phyloP scores from a whole-genome alignment of 2,797 vertebrate species.

The Oceanodroma leucorhoa region DNA sequence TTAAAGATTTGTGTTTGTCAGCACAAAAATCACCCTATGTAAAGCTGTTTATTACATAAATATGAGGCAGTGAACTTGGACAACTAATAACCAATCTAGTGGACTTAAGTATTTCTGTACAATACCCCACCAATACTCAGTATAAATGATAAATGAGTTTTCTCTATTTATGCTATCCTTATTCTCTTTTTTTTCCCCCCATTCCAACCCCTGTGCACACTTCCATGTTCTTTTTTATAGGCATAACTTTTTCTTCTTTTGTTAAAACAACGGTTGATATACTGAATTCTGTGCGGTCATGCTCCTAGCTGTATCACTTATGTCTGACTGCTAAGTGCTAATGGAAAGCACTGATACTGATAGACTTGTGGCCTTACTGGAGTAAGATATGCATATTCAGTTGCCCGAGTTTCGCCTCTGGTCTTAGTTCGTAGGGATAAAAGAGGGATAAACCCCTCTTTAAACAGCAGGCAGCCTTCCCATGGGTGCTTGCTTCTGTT shows the following conservation, averaged over 20 bases:
- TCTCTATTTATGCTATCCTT: not conserved
- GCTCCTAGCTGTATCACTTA: not conserved
- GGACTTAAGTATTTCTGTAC: not conserved
- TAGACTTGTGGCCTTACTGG: not conserved
- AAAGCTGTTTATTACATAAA: not conserved
- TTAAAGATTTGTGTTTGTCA: not conserved
- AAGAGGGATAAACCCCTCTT: not conserved
- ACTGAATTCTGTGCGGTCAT: not conserved
- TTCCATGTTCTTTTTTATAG: not conserved
- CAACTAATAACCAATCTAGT: not conserved
- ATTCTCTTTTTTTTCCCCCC: not conserved
- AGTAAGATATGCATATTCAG: not conserved
- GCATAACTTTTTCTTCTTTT: not conserved
- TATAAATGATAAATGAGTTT: not conserved
- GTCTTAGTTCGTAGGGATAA: not conserved
- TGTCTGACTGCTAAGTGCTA: not conserved
- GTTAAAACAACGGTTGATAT: not conserved
- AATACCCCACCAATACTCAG: not conserved
- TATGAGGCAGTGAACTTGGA: not conserved
- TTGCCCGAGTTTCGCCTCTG: not conserved
- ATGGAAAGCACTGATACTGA: not conserved
- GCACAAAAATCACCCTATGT: not conserved
- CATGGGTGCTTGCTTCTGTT: not conserved
- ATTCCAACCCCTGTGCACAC: not conserved
- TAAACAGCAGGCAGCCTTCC: not conserved